Percentiles rank a stretch among this genome's conserved stretches.
Evolutionary conservation across 2,113 vertebrate genomes (phyloP).

Genomic region (Myotis brandtii): DNA sequence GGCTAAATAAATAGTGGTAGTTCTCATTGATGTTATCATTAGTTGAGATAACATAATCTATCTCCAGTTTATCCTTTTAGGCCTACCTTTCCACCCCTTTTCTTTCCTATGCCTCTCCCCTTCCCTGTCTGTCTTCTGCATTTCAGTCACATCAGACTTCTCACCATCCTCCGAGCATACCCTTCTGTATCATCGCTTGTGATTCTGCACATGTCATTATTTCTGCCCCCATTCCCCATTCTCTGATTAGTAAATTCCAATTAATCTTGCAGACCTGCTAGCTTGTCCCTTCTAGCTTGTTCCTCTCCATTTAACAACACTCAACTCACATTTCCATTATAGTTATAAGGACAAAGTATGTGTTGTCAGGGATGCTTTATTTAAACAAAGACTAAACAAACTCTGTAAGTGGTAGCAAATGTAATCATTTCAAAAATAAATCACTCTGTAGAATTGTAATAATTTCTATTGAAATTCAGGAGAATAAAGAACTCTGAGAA

Average conservation of each 20-base stretch:
- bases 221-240: neutral
- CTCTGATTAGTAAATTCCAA: neutral
- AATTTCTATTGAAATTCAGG: neutral
- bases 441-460: neutral
- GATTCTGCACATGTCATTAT: neutral
- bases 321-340: neutral
- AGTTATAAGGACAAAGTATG: neutral
- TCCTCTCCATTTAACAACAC: neutral
- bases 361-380: neutral
- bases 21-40: neutral
- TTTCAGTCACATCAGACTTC: neutral
- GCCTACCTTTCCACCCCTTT: neutral
- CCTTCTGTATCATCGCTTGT: neutral
- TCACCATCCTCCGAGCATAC: neutral
- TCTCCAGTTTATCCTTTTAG: neutral
- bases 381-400: slow-evolving; percentile 42
- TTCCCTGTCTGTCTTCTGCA: neutral
- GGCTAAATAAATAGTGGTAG: neutral
- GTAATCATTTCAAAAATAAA: slow-evolving; percentile 36
- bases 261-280: neutral
- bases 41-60: neutral
- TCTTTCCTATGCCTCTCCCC: neutral
- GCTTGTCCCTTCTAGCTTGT: neutral
- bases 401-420: neutral
- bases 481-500: neutral